Evolutionary conservation across 2,888 invertebrate genomes (phyloP), one percentile per base, ranked within the genome.

Genomic region (Rhodophaea formosa): DNA sequence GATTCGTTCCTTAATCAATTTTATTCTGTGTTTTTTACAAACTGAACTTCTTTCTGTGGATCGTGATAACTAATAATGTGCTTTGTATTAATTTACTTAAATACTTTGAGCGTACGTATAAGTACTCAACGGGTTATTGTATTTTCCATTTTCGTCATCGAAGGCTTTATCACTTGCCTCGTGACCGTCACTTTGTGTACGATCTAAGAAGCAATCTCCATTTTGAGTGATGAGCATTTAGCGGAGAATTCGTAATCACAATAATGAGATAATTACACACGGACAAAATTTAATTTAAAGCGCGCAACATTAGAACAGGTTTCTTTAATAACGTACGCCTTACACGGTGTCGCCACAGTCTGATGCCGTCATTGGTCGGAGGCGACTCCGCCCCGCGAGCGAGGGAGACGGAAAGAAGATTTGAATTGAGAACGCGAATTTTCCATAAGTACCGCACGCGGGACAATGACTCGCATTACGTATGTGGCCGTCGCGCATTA

Each of bases 181-280:
- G 75, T 77, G 78, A 80, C 77, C 75, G 72, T 77, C 77, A 74
- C 76, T 70, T 75, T 77, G 68, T 74, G 80, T 75, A 74, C 79
- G 70, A 78, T 75, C 75, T 72, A 72, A 79, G 79, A 76, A 70
- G 79, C 82, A 84, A 85, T 85, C 82, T 81, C 87, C 86, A 84
- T 87, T 86, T 84, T 79, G 79, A 84, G 82, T 81, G 82, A 82
- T 80, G 84, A 86, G 83, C 85, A 89, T 90, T 91, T 89, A 89
- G 86, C 86, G 79, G 79, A 79, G 88, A 86, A 88, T 89, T 88
- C 86, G 87, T 89, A 91, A 90, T 91, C 83, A 88, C 88, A 87
- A 89, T 91, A 91, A 90, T 91, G 88, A 90, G 90, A 90, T 91
- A 91, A 91, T 91, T 91, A 91, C 88, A 90, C 88, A 87, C 85